Conservation (phyloP, 1,140 invertebrate genomes). For the Halyomorpha halys region DNA sequence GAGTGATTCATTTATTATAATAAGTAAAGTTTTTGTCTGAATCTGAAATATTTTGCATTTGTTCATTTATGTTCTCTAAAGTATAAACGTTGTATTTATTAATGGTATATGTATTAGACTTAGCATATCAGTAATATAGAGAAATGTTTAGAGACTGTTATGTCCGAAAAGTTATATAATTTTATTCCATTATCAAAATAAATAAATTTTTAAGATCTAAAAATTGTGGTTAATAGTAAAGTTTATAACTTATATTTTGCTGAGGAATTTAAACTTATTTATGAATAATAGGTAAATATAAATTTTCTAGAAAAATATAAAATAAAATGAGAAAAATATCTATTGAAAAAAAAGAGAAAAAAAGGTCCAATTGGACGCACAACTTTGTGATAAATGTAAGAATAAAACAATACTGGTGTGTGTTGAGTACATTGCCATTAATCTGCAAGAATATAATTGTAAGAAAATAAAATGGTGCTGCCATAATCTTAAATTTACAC, state of each 20-base stretch:
- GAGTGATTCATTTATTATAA: background rate
- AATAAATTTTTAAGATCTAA: too few species aligned
- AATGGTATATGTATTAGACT: background rate
- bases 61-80: background rate
- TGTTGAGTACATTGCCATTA: background rate
- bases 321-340: too few species aligned
- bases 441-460: background rate
- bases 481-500: constrained; percentile 17
- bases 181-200: too few species aligned
- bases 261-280: too few species aligned
- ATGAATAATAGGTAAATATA: too few species aligned
- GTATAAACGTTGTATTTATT: background rate
- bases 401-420: background rate
- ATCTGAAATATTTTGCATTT: background rate
- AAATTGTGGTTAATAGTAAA: too few species aligned
- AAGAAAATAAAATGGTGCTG: constrained; percentile 14
- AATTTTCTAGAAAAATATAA: too few species aligned
- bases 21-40: background rate
- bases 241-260: too few species aligned
- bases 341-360: background rate
- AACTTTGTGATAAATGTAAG: constrained; percentile 10
- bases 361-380: background rate
- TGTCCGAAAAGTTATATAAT: too few species aligned
- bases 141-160: too few species aligned
- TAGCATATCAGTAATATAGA: constrained; percentile 11